phyloP scores from a whole-genome alignment of 2,113 vertebrate genomes.

The Lasiurus cinereus region DNA sequence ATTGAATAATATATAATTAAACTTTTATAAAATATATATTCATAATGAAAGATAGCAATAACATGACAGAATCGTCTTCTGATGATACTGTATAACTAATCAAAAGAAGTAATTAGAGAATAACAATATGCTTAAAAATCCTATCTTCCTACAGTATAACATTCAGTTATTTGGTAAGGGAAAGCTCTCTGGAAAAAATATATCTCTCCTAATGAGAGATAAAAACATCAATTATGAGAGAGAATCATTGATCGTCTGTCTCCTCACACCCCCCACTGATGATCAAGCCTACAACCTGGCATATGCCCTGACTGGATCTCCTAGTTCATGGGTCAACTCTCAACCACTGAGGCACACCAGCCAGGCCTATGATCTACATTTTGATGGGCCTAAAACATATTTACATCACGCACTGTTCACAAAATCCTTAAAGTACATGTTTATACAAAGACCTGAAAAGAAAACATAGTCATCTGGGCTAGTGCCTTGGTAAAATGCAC shows the following conservation, averaged over 20 bases:
- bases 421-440: constrained; percentile 26
- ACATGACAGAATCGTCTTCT: constrained; percentile 57
- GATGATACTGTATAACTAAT: constrained; percentile 20
- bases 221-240: too few relatives aligned
- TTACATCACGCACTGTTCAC: not conserved
- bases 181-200: not conserved
- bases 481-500: not conserved
- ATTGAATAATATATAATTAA: constrained; percentile 49
- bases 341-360: too few relatives aligned
- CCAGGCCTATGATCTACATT: not conserved
- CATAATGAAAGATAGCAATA: constrained; percentile 43
- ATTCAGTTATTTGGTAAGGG: constrained; percentile 28
- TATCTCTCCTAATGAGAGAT: not conserved
- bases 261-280: too few relatives aligned
- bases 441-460: constrained; percentile 21
- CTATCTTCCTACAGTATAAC: not conserved
- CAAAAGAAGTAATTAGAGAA: constrained; percentile 35
- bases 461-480: not conserved
- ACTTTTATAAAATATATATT: constrained; percentile 39
- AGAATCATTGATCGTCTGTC: too few relatives aligned
- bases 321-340: too few relatives aligned
- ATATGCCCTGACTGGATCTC: too few relatives aligned
- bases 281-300: too few relatives aligned
- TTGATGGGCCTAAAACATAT: not conserved
- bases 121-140: constrained; percentile 22